A percentile compares a stretch with the other conserved stretches of the same genome.
Conservation (phyloP, 2,888 invertebrate genomes). For the Trimorus sp. region DNA sequence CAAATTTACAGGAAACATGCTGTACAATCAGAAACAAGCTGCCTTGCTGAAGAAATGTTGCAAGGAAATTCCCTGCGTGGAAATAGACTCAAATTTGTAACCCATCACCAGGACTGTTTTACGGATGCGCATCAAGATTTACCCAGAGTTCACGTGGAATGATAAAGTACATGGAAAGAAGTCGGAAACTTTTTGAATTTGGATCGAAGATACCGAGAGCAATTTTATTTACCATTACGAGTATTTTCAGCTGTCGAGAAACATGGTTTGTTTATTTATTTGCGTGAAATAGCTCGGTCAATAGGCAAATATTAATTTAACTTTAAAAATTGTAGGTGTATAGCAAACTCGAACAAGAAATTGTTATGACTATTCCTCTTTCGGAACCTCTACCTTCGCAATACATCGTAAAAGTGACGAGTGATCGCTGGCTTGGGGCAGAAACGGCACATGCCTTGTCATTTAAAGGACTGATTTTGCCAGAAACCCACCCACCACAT, state of each 20-base stretch:
- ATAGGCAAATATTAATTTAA: too few species aligned
- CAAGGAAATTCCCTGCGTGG: constrained; percentile 91
- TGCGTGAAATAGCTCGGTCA: too few species aligned
- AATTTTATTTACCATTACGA: constrained; percentile 98
- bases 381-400: constrained; percentile 95
- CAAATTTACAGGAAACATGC: constrained; percentile 84
- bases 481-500: constrained; percentile 95
- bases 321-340: constrained; percentile 71
- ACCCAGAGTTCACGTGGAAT: constrained; percentile 91
- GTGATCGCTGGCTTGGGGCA: constrained; percentile 91
- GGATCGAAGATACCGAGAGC: constrained; percentile 98
- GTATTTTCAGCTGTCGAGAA: constrained; percentile 91
- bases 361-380: constrained; percentile 97
- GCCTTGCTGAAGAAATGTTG: constrained; percentile 91
- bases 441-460: constrained; percentile 85
- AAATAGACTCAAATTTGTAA: constrained; percentile 92
- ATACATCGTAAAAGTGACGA: constrained; percentile 93
- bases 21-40: constrained; percentile 90
- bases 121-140: constrained; percentile 90
- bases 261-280: constrained; percentile 84
- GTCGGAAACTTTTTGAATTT: constrained; percentile 97
- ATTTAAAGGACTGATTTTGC: constrained; percentile 94
- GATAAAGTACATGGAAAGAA: constrained; percentile 94
- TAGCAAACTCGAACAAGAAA: constrained; percentile 89
- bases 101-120: constrained; percentile 97